Percentiles rank a stretch among this genome's conserved stretches.
These are phyloP conservation scores for Rostratula benghalensis DNA, from an alignment of 2,113 vertebrate species.

Conservation along the genomic window DNA sequence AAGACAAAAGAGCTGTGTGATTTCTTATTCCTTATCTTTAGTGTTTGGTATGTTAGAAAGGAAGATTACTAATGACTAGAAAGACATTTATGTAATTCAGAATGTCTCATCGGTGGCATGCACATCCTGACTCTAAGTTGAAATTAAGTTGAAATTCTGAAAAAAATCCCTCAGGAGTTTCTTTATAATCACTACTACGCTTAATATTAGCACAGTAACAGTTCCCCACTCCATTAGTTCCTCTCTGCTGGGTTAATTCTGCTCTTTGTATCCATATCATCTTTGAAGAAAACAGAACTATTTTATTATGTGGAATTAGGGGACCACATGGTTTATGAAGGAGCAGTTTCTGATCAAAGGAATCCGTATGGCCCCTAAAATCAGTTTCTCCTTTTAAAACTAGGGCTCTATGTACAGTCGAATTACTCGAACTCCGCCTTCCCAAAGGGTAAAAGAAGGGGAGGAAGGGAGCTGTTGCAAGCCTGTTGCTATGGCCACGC, in stretches of 20 bases:
- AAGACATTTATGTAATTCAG: not conserved
- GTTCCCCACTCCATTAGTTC: not conserved
- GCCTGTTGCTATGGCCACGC: constrained; percentile 59
- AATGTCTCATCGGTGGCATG: not conserved
- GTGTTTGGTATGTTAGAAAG: not conserved
- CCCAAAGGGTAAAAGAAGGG: not conserved
- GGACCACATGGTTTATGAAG: not conserved
- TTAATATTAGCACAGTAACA: not conserved
- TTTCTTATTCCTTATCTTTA: not conserved
- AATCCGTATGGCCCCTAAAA: not conserved
- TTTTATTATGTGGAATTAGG: not conserved
- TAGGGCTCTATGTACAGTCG: not conserved
- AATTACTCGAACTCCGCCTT: constrained; percentile 5
- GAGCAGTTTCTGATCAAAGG: not conserved
- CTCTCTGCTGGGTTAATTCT: not conserved
- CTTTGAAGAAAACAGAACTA: not conserved
- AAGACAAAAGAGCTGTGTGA: not conserved
- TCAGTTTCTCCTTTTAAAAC: not conserved
- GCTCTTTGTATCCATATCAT: not conserved
- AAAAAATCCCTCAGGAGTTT: not conserved
- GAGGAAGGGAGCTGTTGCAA: constrained; percentile 16
- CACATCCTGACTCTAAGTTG: not conserved
- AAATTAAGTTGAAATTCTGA: constrained; percentile 10
- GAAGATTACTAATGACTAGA: not conserved
- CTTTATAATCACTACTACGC: not conserved